Evolutionary conservation across 2,113 vertebrate genomes (phyloP).

Genomic region (Axis porcinus): DNA sequence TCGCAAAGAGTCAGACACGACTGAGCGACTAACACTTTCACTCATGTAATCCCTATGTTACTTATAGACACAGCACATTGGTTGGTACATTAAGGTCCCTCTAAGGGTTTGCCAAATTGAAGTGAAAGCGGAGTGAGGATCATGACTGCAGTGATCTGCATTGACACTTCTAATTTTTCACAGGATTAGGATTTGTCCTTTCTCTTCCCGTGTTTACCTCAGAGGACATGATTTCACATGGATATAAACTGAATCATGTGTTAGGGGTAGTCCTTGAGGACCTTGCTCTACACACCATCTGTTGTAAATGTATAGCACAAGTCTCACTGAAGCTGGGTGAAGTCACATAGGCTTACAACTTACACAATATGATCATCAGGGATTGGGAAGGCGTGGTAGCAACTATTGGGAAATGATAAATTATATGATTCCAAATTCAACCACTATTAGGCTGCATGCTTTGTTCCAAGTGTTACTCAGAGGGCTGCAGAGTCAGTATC

Average conservation of each 20-base stretch:
- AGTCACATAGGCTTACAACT: background rate
- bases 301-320: background rate
- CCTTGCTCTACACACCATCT: background rate
- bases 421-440: conserved; percentile 28
- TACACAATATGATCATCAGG: background rate
- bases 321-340: background rate
- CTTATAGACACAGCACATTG: background rate
- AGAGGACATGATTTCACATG: background rate
- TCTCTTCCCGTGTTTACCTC: background rate
- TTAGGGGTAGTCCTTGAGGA: background rate
- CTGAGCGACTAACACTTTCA: background rate
- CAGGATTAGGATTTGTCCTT: background rate
- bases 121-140: background rate
- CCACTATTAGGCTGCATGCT: background rate
- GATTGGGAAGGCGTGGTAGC: background rate
- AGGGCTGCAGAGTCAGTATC: background rate
- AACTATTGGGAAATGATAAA: conserved; percentile 54
- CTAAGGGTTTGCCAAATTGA: background rate
- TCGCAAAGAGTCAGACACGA: background rate
- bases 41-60: background rate
- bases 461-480: background rate
- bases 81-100: background rate
- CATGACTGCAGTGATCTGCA: background rate
- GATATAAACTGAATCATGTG: background rate
- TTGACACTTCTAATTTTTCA: background rate